Base-by-base conservation (phyloP, 2,113 vertebrate species). In the Grammomys dolichurus region DNA sequence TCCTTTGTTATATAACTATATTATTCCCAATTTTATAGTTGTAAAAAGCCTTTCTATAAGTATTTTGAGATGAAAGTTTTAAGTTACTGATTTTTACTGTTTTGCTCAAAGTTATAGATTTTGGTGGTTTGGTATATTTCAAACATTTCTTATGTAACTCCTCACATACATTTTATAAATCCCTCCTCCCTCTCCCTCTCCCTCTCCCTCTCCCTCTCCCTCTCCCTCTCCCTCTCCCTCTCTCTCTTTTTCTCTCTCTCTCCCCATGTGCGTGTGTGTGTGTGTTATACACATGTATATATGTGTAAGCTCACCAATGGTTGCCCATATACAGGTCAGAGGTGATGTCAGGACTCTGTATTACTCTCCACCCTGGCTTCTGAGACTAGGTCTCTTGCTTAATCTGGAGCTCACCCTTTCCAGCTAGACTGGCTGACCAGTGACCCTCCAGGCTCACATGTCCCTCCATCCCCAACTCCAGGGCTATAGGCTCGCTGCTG, bases 81-180 rank as follows among this genome's bases (percentile, higher is more conserved):
- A 3, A 16, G 19, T 93, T 60, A 85, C 60, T 93, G 12, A n/a
- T 89, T 91, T 93, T 94, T 86, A 92, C 16, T 94, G 72, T 58
- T 91, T 36, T 77, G 31, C 54, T 40, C n/a, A 93, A 89, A 89
- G 82, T 77, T 96, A 91, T 96, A 80, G 40, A 60, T 60, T 87
- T 94, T 91, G 88, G 51, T 93, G 16, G 20, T 81, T 70, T 88
- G 58, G 24, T 46, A 5, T 90, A 31, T 86, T 96, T 96, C 60
- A 81, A 95, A 96, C 28, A 90, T 40, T 11, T 70, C 7, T 63
- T 54, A 69, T n/a, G 4, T 85, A 85, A 56, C 20, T 95, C 80
- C n/a, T 46, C 4, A 75, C 2, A 36, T 3, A 76, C 5, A 24
- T 26, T 40, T 70, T 80, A 12, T 65, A 89, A 87, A 11, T 48